Conservation (phyloP, 2,113 vertebrate genomes). For the Tricholaema leucomelas region DNA sequence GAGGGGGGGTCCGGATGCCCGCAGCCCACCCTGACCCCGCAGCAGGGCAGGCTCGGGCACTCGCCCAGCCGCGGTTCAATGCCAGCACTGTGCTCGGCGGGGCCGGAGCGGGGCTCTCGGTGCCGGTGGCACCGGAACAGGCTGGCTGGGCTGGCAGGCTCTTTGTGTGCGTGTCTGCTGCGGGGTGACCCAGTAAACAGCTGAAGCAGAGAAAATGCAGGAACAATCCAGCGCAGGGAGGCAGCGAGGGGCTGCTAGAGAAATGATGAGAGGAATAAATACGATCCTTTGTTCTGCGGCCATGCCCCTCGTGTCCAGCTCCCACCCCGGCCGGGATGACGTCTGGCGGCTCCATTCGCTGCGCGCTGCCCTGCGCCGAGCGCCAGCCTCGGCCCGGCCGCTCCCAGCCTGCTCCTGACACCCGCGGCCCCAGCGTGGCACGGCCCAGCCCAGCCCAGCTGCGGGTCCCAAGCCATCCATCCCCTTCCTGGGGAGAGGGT, state of each 20-base stretch:
- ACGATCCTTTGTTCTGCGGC: conserved; percentile 20
- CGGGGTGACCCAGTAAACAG: conserved; percentile 59
- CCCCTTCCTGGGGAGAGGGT: rapidly evolving
- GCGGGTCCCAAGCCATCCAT: background rate
- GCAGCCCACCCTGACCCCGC: background rate
- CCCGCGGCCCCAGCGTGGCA: background rate
- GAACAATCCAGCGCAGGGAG: conserved; percentile 24
- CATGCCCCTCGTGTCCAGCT: background rate
- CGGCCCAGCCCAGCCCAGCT: background rate
- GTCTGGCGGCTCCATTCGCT: background rate
- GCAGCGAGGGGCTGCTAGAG: background rate
- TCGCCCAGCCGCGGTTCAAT: background rate
- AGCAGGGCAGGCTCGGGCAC: background rate
- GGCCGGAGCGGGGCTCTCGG: background rate
- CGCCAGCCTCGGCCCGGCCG: background rate
- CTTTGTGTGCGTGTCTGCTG: conserved; percentile 22
- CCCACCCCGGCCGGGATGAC: background rate
- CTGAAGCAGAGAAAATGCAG: conserved; percentile 66
- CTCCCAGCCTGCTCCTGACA: conserved; percentile 25
- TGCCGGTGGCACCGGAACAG: background rate
- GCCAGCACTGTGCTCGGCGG: background rate
- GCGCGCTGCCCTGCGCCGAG: background rate
- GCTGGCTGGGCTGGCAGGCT: background rate
- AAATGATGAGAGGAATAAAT: conserved; percentile 5
- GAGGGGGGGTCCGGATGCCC: background rate